Percentiles rank a stretch among this genome's conserved stretches.
These are phyloP conservation scores for Homalodisca vitripennis DNA, from an alignment of 1,140 invertebrate genomes.

Conservation along the genomic window DNA sequence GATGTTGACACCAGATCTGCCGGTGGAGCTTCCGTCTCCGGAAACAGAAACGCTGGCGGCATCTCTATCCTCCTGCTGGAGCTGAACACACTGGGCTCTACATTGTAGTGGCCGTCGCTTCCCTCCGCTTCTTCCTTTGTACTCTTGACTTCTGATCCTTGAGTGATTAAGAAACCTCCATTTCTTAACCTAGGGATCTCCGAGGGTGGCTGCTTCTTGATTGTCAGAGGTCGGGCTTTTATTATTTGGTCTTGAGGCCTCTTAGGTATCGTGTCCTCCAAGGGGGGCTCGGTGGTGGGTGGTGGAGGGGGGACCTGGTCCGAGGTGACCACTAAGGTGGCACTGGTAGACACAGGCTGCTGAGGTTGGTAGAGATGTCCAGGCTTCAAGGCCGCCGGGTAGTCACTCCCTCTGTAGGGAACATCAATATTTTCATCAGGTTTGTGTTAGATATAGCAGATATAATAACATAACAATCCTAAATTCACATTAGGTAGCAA, in stretches of 20 bases:
- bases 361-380: slow-evolving; percentile 15
- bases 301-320: slow-evolving; percentile 40
- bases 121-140: background rate
- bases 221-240: slow-evolving; percentile 73
- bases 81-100: slow-evolving; percentile 55
- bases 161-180: background rate
- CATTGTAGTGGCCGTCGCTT: slow-evolving; percentile 5
- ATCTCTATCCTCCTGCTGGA: slow-evolving; percentile 76
- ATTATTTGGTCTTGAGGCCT: slow-evolving; percentile 55
- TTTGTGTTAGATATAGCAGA: too few species aligned
- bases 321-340: slow-evolving; percentile 21
- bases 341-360: slow-evolving; percentile 12
- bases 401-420: background rate
- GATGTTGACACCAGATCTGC: slow-evolving; percentile 51
- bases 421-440: background rate
- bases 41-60: slow-evolving; percentile 77
- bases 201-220: slow-evolving; percentile 72
- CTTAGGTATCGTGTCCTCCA: slow-evolving; percentile 44
- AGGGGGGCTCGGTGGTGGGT: slow-evolving; percentile 46
- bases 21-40: slow-evolving; percentile 66
- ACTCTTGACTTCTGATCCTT: background rate
- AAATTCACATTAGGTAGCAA: too few species aligned
- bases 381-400: background rate
- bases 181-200: slow-evolving; percentile 73
- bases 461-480: too few species aligned